A percentile compares a stretch with the other conserved stretches of the same genome.
phyloP scores from a whole-genome alignment of 2,888 invertebrate species.

The Diloba caeruleocephala region DNA sequence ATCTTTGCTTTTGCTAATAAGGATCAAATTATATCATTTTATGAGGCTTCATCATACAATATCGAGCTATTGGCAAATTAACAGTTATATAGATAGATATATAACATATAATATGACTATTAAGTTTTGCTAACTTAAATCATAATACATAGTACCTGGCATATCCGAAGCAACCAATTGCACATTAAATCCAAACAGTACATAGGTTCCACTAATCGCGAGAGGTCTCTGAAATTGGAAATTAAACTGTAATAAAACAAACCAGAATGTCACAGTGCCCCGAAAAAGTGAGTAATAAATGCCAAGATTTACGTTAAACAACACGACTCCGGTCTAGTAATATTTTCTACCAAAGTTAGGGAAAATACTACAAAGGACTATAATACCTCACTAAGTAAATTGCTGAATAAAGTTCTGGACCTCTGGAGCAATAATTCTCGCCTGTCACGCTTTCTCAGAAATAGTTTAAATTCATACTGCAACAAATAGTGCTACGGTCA shows the following conservation, averaged over 20 bases:
- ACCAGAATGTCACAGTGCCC: too few species aligned
- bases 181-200: conserved; percentile 78
- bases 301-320: too few species aligned
- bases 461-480: conserved; percentile 82
- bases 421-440: conserved; percentile 80
- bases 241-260: neutral
- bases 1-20: conserved; percentile 58
- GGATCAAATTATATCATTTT: too few species aligned
- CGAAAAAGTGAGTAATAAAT: too few species aligned
- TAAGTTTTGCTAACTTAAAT: neutral
- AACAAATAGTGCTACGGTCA: conserved; percentile 16
- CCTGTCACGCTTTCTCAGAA: conserved; percentile 81
- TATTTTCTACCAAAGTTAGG: too few species aligned
- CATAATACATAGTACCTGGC: conserved; percentile 63
- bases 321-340: too few species aligned
- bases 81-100: too few species aligned
- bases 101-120: too few species aligned
- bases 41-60: too few species aligned
- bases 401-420: conserved; percentile 81
- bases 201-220: conserved; percentile 74
- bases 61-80: neutral
- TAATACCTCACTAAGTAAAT: conserved; percentile 81
- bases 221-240: conserved; percentile 71
- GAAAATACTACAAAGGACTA: too few species aligned
- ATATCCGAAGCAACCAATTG: conserved; percentile 84